Conservation (phyloP, 2,888 invertebrate species). For the Drosophila antonietae region DNA sequence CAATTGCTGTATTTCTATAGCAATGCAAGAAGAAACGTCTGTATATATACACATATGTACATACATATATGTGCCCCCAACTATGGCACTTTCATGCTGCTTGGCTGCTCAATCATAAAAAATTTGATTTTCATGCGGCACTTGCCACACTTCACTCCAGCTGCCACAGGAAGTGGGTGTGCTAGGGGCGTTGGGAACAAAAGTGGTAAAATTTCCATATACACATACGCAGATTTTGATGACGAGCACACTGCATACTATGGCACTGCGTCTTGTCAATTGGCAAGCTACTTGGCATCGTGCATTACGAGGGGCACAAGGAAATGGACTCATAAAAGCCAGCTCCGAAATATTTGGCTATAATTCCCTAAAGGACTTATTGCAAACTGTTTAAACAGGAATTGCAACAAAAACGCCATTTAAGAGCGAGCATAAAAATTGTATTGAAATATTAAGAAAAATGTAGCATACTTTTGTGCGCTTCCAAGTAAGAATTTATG, state of each 20-base stretch:
- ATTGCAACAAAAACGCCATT: not conserved
- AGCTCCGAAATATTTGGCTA: constrained; percentile 10
- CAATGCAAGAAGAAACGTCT: not conserved
- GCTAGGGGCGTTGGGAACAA: not conserved
- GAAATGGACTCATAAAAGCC: constrained; percentile 41
- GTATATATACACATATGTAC: not conserved
- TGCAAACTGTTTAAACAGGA: constrained; percentile 7
- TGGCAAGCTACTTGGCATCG: constrained; percentile 40
- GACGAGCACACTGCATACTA: constrained; percentile 7
- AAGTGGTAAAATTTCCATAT: constrained; percentile 28
- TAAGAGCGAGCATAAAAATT: not conserved
- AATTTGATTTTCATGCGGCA: constrained; percentile 74
- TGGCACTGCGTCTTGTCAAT: constrained; percentile 45
- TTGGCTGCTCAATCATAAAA: constrained; percentile 77
- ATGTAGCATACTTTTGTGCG: not conserved
- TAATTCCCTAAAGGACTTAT: constrained; percentile 18
- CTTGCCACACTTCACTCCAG: constrained; percentile 56
- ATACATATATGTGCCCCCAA: constrained; percentile 6
- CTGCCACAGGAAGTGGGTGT: constrained; percentile 9
- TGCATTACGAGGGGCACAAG: constrained; percentile 16
- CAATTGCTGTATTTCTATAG: constrained; percentile 32
- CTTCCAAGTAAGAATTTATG: not conserved
- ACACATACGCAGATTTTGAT: constrained; percentile 32
- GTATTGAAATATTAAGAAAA: not conserved
- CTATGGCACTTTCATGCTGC: constrained; percentile 63